A percentile compares a stretch with the other conserved stretches of the same genome.
These are phyloP conservation scores for Eupeodes latifasciatus DNA, from an alignment of 2,888 invertebrate species.

Conservation along the genomic window DNA sequence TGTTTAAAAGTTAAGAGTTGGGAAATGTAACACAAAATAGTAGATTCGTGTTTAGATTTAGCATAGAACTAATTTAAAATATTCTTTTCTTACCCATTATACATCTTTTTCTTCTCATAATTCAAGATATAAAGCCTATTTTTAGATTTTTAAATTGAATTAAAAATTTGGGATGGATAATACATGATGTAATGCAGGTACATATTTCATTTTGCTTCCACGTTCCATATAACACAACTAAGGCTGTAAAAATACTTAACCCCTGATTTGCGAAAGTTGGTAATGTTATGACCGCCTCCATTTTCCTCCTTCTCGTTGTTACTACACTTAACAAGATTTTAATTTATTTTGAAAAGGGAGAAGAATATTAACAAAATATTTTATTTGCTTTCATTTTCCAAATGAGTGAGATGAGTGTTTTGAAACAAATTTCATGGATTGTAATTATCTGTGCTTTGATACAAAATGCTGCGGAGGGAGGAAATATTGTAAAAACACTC, in stretches of 20 bases:
- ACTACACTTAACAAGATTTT: slow-evolving; percentile 1
- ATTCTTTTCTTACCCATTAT: no score
- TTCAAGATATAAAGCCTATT: no score
- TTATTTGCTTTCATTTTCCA: slow-evolving; percentile 76
- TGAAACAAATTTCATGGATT: slow-evolving; percentile 73
- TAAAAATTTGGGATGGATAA: no score
- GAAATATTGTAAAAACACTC: background rate
- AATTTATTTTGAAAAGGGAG: slow-evolving; percentile 42
- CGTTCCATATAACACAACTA: no score
- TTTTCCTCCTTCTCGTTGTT: background rate
- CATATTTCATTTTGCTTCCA: no score
- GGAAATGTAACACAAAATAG: no score
- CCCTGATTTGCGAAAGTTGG: slow-evolving; percentile 5
- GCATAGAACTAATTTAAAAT: no score
- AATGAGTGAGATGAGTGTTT: slow-evolving; percentile 73
- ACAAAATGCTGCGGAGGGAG: slow-evolving; percentile 22
- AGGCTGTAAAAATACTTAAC: background rate
- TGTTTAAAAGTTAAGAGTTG: no score
- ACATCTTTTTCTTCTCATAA: no score
- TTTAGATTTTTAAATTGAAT: no score
- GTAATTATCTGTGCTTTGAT: slow-evolving; percentile 55
- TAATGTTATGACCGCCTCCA: background rate
- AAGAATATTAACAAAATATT: slow-evolving; percentile 59
- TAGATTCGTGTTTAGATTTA: no score
- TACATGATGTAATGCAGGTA: no score